Percentiles rank a stretch among this genome's conserved stretches.
These are phyloP conservation scores for Zelleria hepariella DNA, from an alignment of 2,888 invertebrate genomes.

Conservation along the genomic window DNA sequence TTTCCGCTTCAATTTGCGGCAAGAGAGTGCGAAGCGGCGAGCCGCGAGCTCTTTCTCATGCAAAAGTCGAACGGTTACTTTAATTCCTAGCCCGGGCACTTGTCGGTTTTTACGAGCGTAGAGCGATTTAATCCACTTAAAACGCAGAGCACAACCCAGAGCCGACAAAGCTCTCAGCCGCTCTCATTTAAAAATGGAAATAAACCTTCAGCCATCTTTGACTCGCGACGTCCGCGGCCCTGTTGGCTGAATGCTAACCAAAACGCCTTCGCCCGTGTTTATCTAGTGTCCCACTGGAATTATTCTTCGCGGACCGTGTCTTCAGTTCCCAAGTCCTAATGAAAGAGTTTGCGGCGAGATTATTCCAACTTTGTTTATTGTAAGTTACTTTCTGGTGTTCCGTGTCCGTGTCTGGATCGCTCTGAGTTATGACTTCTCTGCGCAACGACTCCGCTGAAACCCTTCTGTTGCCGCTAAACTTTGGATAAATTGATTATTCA, in stretches of 20 bases:
- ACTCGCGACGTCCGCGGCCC: conserved; percentile 32
- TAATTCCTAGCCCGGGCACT: conserved; percentile 69
- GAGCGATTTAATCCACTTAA: conserved; percentile 74
- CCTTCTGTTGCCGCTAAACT: neutral
- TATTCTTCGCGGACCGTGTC: conserved; percentile 38
- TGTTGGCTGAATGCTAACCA: conserved; percentile 1
- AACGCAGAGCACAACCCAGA: conserved; percentile 69
- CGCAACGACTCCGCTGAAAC: neutral
- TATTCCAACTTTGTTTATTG: conserved; percentile 49
- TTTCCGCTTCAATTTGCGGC: conserved; percentile 42
- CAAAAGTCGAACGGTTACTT: conserved; percentile 71
- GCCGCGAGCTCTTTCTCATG: conserved; percentile 66
- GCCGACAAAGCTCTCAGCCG: conserved; percentile 72
- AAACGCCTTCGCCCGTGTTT: conserved; percentile 26
- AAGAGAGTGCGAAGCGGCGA: conserved; percentile 52
- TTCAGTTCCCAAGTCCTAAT: conserved; percentile 47
- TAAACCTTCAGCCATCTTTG: conserved; percentile 69
- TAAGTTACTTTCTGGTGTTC: conserved; percentile 25
- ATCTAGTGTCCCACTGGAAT: conserved; percentile 35
- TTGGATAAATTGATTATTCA: conserved; percentile 3
- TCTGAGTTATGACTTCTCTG: neutral
- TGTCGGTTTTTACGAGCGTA: conserved; percentile 71
- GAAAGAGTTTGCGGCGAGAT: conserved; percentile 51
- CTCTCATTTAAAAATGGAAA: conserved; percentile 73
- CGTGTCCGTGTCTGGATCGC: conserved; percentile 16